Evolutionary conservation across 2,888 invertebrate species (phyloP).

Genomic region (Salpingus planirostris): DNA sequence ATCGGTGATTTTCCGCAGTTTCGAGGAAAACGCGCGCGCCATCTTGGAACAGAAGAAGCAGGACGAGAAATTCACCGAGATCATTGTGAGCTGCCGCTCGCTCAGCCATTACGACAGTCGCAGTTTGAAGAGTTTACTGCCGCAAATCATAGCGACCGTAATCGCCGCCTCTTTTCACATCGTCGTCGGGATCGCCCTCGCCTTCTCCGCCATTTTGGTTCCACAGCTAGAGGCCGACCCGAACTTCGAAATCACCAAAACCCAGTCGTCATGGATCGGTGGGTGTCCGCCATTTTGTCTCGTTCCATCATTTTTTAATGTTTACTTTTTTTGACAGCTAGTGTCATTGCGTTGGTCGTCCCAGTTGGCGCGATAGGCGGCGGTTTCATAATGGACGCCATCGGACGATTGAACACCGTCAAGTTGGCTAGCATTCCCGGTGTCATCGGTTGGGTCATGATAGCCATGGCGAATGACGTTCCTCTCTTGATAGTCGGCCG

Average conservation of each 20-base stretch:
- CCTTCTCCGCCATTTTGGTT: constrained; percentile 49
- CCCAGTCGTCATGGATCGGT: constrained; percentile 49
- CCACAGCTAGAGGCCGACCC: constrained; percentile 42
- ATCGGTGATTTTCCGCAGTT: neutral
- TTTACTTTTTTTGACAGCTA: constrained; percentile 37
- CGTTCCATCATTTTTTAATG: neutral
- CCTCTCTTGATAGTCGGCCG: constrained; percentile 46
- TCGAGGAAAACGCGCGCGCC: neutral
- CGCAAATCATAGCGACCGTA: constrained; percentile 40
- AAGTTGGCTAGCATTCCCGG: constrained; percentile 49
- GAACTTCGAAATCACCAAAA: constrained; percentile 29
- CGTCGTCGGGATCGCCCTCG: constrained; percentile 51
- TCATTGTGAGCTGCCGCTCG: constrained; percentile 42
- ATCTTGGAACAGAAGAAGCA: constrained; percentile 31
- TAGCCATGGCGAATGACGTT: constrained; percentile 45
- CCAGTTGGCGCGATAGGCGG: constrained; percentile 47
- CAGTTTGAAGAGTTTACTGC: constrained; percentile 38
- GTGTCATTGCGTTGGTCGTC: constrained; percentile 47
- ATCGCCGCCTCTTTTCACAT: constrained; percentile 48
- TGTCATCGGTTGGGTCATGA: constrained; percentile 47
- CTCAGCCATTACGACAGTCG: constrained; percentile 39
- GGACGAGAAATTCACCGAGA: constrained; percentile 41
- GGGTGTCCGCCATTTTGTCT: constrained; percentile 19
- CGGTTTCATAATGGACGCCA: constrained; percentile 48
- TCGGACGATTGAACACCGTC: constrained; percentile 48